Conservation (phyloP, 2,113 vertebrate species). For the Hassar affinis region DNA sequence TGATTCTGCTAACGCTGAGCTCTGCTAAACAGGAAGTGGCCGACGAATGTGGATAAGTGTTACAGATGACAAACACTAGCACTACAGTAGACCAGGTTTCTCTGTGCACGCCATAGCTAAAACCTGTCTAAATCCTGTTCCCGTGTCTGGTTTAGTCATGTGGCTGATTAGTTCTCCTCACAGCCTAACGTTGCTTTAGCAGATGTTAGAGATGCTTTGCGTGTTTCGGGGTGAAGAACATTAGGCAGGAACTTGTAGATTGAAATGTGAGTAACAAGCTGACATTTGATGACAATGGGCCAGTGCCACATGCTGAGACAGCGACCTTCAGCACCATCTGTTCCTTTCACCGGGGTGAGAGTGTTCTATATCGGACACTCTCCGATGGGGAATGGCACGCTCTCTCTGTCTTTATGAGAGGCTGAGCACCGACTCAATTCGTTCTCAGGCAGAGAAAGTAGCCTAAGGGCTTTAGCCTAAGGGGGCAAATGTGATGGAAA, state of each 20-base stretch:
- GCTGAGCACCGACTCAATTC: not conserved
- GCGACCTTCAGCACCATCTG: constrained; percentile 45
- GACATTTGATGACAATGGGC: not conserved
- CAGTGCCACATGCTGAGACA: constrained; percentile 8
- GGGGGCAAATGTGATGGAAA: not conserved
- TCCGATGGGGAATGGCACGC: constrained; percentile 1
- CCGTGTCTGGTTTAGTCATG: constrained; percentile 15
- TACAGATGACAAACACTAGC: not conserved
- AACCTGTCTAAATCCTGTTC: constrained; percentile 38
- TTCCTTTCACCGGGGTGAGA: constrained; percentile 15
- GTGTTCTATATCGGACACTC: constrained; percentile 27
- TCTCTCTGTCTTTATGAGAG: not conserved
- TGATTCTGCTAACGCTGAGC: not conserved
- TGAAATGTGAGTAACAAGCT: not conserved
- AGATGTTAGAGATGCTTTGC: not conserved
- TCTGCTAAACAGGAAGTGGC: constrained; percentile 16
- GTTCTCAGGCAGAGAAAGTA: not conserved
- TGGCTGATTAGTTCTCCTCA: constrained; percentile 9
- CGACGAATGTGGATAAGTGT: not conserved
- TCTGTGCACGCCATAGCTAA: constrained; percentile 59
- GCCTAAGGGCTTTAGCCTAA: not conserved
- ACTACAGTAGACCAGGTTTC: constrained; percentile 63
- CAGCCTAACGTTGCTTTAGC: not conserved
- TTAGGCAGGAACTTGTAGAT: not conserved
- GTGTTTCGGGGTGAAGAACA: not conserved